Evolutionary conservation across 2,888 invertebrate genomes (phyloP).

Genomic region (Chloroclysta siterata): DNA sequence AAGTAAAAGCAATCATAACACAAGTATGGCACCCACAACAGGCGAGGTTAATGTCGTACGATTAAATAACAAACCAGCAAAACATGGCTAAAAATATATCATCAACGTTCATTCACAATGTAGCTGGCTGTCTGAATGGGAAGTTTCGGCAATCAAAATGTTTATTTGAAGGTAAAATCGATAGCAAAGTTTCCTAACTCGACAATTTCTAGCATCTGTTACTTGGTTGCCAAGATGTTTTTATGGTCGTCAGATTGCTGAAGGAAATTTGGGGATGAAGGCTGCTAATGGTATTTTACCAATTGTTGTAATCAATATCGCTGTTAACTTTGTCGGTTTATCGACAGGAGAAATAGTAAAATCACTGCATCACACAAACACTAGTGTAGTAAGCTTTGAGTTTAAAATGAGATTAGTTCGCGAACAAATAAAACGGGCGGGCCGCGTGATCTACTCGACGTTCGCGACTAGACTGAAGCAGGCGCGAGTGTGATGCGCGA

Average conservation of each 20-base stretch:
- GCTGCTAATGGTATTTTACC: conserved; percentile 9
- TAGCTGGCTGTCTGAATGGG: conserved; percentile 20
- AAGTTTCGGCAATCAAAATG: conserved; percentile 24
- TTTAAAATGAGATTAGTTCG: conserved; percentile 51
- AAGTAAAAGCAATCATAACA: conserved; percentile 29
- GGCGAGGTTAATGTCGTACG: conserved; percentile 28
- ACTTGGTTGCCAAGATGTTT: conserved; percentile 23
- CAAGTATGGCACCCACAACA: conserved; percentile 33
- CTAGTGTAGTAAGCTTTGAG: conserved; percentile 35
- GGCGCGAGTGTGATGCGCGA: conserved; percentile 55
- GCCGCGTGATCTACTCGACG: conserved; percentile 50
- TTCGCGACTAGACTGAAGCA: conserved; percentile 60
- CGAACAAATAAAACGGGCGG: conserved; percentile 43
- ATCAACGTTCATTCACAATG: conserved; percentile 31
- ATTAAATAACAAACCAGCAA: conserved; percentile 31
- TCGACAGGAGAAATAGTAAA: conserved; percentile 1
- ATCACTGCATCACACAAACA: conserved; percentile 48
- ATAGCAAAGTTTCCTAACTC: conserved; percentile 40
- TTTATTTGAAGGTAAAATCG: conserved; percentile 37
- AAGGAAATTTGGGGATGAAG: conserved; percentile 11
- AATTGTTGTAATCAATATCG: conserved; percentile 6
- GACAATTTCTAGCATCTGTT: conserved; percentile 35
- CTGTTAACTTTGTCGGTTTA: conserved; percentile 5
- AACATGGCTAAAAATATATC: conserved; percentile 39
- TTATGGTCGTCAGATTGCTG: conserved; percentile 6